These are phyloP conservation scores for Drymodes brunneopygia DNA, from an alignment of 2,113 vertebrate genomes.

Conservation along the genomic window DNA sequence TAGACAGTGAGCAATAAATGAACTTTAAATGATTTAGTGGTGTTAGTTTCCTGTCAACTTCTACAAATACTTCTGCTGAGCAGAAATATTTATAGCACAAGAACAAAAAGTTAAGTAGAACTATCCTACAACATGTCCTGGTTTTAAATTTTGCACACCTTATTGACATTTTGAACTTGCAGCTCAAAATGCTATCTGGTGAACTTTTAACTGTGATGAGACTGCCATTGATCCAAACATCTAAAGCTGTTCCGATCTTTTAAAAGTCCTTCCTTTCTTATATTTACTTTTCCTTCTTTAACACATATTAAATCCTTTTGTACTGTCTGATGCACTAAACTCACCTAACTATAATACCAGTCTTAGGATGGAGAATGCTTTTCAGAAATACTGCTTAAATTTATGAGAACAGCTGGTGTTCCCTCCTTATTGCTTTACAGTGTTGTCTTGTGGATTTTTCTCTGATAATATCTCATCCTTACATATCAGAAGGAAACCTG, in stretches of 20 bases:
- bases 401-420: constrained; percentile 7
- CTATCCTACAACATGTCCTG: not conserved
- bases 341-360: not conserved
- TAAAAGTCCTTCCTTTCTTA: not conserved
- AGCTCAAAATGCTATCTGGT: constrained; percentile 3
- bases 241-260: constrained; percentile 32
- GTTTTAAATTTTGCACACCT: constrained; percentile 34
- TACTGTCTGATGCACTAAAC: not conserved
- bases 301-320: not conserved
- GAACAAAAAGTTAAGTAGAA: not conserved
- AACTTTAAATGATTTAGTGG: constrained; percentile 43
- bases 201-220: constrained; percentile 44
- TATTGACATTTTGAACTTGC: constrained; percentile 49
- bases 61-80: not conserved
- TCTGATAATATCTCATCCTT: constrained; percentile 17
- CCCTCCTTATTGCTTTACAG: not conserved
- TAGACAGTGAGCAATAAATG: constrained; percentile 27
- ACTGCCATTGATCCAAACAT: constrained; percentile 41
- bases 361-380: not conserved
- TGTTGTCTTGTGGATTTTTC: constrained; percentile 11
- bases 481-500: constrained; percentile 18
- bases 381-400: constrained; percentile 11
- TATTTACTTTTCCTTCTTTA: constrained; percentile 32
- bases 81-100: not conserved
- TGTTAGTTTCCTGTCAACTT: constrained; percentile 4